These are phyloP conservation scores for Panulirus ornatus DNA, from an alignment of 1,140 invertebrate genomes.

Conservation along the genomic window DNA sequence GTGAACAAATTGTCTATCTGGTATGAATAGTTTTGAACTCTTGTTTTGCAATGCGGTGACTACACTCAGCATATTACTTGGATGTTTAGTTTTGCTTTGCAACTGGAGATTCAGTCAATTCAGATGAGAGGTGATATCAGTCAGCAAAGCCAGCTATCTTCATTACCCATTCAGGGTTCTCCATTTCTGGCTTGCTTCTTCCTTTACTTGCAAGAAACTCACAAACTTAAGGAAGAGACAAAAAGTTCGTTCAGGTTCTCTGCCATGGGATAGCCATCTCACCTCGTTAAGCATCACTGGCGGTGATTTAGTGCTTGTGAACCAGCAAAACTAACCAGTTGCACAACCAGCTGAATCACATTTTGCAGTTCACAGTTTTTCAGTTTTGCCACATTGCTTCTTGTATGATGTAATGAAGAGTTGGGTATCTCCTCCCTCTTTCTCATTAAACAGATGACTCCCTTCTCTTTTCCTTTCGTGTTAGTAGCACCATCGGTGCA, in stretches of 20 bases:
- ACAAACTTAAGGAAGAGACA: too few relatives aligned
- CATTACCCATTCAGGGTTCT: not conserved
- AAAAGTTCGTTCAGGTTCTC: slow-evolving; percentile 3
- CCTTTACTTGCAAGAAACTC: not conserved
- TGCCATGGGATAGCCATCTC: not conserved
- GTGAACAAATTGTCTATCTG: too few relatives aligned
- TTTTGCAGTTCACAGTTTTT: not conserved
- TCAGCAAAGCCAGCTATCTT: too few relatives aligned
- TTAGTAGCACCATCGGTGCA: not conserved
- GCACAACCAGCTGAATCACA: slow-evolving; percentile 12
- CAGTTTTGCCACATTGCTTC: not conserved
- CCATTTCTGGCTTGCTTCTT: slow-evolving; percentile 17
- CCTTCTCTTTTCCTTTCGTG: slow-evolving; percentile 5
- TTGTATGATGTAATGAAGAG: not conserved
- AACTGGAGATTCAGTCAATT: slow-evolving; percentile 17
- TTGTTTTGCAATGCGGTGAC: slow-evolving; percentile 29
- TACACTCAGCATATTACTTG: slow-evolving; percentile 24
- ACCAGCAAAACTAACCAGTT: not conserved
- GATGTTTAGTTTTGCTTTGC: slow-evolving; percentile 8
- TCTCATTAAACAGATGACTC: not conserved
- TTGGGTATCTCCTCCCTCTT: not conserved
- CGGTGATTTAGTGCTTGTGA: slow-evolving; percentile 21
- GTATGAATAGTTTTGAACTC: not conserved
- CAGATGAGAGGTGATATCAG: not conserved
- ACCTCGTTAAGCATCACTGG: not conserved